Conservation (phyloP, 2,888 invertebrate genomes). For the Pyrgus malvae region DNA sequence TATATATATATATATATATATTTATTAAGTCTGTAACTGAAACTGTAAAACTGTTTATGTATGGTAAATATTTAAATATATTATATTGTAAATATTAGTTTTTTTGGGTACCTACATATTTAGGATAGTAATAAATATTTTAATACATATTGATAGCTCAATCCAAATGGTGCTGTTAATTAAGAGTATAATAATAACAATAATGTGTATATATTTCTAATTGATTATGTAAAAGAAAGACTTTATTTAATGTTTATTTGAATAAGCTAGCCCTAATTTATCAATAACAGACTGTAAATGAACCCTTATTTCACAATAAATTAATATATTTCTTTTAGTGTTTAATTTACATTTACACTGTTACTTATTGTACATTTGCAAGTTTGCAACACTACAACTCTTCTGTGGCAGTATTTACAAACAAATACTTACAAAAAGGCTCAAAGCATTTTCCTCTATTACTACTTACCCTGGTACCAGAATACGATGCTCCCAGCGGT, state of each 20-base stretch:
- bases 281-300: too few species aligned
- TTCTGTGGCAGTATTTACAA: too few species aligned
- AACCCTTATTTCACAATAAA: background rate
- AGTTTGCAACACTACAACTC: too few species aligned
- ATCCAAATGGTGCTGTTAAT: conserved; percentile 64
- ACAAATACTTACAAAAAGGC: too few species aligned
- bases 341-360: background rate
- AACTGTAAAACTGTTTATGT: background rate
- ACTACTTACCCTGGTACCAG: conserved; percentile 92
- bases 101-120: conserved; percentile 19
- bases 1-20: background rate
- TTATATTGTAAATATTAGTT: conserved; percentile 45
- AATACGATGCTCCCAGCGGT: conserved; percentile 92
- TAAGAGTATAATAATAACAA: conserved; percentile 19
- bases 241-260: background rate
- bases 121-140: background rate
- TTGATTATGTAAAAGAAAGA: background rate
- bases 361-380: too few species aligned
- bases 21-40: background rate
- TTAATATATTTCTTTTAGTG: background rate
- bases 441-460: too few species aligned
- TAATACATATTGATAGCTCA: conserved; percentile 39
- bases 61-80: background rate
- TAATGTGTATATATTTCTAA: conserved; percentile 24
- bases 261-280: too few species aligned